Percentiles rank a stretch among this genome's conserved stretches.
phyloP scores from a whole-genome alignment of 2,797 vertebrate genomes.

The Vespertilio murinus region DNA sequence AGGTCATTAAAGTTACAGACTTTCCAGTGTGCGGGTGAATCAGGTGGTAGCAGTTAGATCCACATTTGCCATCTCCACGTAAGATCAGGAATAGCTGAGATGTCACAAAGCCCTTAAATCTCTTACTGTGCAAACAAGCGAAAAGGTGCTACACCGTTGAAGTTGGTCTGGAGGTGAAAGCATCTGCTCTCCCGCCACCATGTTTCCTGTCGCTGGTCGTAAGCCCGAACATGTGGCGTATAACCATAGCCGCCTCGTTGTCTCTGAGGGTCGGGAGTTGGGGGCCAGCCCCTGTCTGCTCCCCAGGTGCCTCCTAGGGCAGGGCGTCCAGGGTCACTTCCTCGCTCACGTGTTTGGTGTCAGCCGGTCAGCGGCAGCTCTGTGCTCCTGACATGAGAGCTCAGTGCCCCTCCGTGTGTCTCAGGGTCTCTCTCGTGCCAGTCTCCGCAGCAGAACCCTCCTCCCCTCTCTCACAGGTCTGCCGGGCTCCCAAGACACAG shows the following conservation, averaged over 20 bases:
- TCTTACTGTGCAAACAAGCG: neutral
- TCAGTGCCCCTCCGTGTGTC: accelerated
- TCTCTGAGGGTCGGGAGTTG: neutral
- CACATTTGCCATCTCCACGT: neutral
- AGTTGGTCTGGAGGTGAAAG: no score
- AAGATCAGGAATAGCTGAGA: neutral
- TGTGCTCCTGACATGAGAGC: neutral
- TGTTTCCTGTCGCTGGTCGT: neutral
- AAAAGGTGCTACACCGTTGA: neutral
- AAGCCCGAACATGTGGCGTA: neutral
- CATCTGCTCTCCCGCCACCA: accelerated
- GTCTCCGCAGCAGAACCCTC: neutral
- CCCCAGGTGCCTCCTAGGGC: neutral
- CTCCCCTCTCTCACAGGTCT: no score
- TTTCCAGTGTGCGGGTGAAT: neutral
- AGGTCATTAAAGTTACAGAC: constrained; percentile 37
- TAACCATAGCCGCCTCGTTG: neutral
- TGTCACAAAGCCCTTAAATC: neutral
- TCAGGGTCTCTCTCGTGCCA: accelerated
- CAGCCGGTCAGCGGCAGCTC: accelerated
- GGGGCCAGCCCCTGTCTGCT: neutral
- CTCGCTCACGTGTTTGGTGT: accelerated
- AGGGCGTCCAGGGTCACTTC: accelerated
- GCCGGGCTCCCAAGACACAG: neutral
- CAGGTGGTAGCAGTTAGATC: neutral